Conservation (phyloP, 2,888 invertebrate species). For the Platycheirus albimanus region DNA sequence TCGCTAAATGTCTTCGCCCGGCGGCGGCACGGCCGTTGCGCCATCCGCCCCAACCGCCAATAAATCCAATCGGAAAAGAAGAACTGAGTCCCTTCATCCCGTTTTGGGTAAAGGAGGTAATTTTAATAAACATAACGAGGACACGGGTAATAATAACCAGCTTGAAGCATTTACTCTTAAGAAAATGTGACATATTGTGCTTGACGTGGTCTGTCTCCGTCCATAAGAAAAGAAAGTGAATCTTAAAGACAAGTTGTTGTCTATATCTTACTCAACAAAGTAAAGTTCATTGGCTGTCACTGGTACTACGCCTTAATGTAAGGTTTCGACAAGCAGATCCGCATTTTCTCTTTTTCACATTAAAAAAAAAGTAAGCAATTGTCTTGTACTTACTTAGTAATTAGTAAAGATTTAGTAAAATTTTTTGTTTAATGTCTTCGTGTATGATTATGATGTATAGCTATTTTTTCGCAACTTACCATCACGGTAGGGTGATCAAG, state of each 20-base stretch:
- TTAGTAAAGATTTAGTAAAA: conserved; percentile 55
- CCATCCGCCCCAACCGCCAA: no score
- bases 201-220: conserved; percentile 34
- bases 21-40: no score
- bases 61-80: conserved; percentile 27
- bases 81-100: conserved; percentile 36
- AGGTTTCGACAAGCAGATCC: conserved; percentile 44
- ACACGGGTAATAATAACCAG: conserved; percentile 39
- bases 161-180: conserved; percentile 24
- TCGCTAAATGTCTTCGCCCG: conserved; percentile 25
- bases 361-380: conserved; percentile 38
- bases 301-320: conserved; percentile 51
- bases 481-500: conserved; percentile 65
- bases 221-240: conserved; percentile 62
- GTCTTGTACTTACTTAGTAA: no score
- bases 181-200: conserved; percentile 27
- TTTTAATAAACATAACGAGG: conserved; percentile 16
- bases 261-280: conserved; percentile 40
- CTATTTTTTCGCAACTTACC: conserved; percentile 65
- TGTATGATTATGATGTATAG: conserved; percentile 29
- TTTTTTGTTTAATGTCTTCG: conserved; percentile 16
- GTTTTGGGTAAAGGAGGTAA: conserved; percentile 4
- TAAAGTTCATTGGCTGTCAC: conserved; percentile 57
- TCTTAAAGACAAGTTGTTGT: conserved; percentile 37
- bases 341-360: conserved; percentile 61